Conservation (phyloP, 2,797 vertebrate genomes). For the Enteromius mattozi region DNA sequence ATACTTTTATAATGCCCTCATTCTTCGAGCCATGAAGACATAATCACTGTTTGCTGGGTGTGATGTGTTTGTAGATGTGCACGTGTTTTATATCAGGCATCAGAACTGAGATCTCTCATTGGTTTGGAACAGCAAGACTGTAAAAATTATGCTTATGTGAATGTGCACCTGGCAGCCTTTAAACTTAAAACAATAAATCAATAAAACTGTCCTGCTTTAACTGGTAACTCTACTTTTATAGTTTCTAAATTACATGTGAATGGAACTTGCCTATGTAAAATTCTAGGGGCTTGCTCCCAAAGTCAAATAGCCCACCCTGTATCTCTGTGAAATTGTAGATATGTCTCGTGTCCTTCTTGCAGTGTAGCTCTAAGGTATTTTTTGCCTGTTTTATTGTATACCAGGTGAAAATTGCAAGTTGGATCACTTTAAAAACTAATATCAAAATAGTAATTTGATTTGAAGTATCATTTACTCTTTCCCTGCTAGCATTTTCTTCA, state of each 20-base stretch:
- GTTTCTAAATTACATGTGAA: not conserved
- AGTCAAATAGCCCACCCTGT: not conserved
- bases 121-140: not conserved
- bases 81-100: conserved; percentile 12
- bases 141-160: not conserved
- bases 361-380: too few relatives aligned
- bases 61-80: conserved; percentile 10
- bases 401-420: not conserved
- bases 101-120: not conserved
- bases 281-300: not conserved
- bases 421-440: not conserved
- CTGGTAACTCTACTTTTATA: not conserved
- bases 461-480: not conserved
- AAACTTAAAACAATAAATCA: conserved; percentile 9
- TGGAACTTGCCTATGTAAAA: not conserved
- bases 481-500: too few relatives aligned
- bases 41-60: conserved; percentile 6
- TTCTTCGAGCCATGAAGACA: conserved; percentile 25
- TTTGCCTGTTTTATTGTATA: not conserved
- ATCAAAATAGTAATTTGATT: not conserved
- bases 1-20: conserved; percentile 42
- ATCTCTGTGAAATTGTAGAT: not conserved
- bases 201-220: conserved; percentile 8
- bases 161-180: not conserved
- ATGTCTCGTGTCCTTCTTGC: not conserved